These are phyloP conservation scores for Plagodis dolabraria DNA, from an alignment of 2,888 invertebrate genomes.

Conservation along the genomic window DNA sequence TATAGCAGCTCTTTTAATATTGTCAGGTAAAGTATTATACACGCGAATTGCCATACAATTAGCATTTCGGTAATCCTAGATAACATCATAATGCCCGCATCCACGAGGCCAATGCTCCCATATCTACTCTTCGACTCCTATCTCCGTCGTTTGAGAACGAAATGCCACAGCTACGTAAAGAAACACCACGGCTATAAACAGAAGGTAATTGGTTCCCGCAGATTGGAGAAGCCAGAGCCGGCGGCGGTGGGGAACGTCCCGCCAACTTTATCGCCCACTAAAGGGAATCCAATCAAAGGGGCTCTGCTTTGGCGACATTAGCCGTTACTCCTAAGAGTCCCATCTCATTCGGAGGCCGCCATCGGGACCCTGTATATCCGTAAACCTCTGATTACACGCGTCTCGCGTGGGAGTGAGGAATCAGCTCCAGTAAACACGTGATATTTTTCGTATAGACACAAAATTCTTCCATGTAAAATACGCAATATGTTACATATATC, in stretches of 20 bases:
- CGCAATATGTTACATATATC: not conserved
- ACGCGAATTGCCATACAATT: no score
- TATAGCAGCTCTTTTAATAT: no score
- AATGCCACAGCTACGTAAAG: not conserved
- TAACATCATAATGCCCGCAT: no score
- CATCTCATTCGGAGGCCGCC: constrained; percentile 16
- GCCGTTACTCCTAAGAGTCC: constrained; percentile 28
- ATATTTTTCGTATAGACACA: not conserved
- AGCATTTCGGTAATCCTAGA: no score
- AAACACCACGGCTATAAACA: constrained; percentile 16
- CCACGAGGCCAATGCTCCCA: not conserved
- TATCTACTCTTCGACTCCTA: not conserved
- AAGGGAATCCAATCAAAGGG: constrained; percentile 28
- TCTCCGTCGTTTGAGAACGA: not conserved
- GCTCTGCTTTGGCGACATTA: constrained; percentile 19
- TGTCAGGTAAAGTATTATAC: no score
- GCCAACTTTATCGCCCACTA: constrained; percentile 16
- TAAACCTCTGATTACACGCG: not conserved
- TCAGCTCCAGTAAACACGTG: not conserved
- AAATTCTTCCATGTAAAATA: not conserved
- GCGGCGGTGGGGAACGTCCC: not conserved
- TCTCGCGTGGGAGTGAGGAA: not conserved
- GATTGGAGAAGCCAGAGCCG: constrained; percentile 1
- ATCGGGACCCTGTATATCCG: not conserved
- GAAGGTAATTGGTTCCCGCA: constrained; percentile 10